These are phyloP conservation scores for Pheosia tremula DNA, from an alignment of 2,888 invertebrate genomes.

Conservation along the genomic window DNA sequence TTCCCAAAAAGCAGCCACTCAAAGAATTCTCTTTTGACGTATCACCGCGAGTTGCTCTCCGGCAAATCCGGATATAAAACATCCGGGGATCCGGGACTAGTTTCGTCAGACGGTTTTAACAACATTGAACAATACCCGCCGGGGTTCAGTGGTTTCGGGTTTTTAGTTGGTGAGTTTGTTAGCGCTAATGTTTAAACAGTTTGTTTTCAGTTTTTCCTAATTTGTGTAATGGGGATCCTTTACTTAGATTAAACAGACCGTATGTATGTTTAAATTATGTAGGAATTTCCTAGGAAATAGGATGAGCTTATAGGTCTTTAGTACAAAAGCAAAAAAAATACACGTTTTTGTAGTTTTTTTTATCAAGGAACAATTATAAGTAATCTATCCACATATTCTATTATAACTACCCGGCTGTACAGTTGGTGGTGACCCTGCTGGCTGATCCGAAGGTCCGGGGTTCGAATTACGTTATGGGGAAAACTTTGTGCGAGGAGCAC, in stretches of 20 bases:
- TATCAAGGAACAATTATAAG: no score
- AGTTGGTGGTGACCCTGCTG: no score
- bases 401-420: no score
- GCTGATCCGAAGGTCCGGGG: no score
- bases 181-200: background rate
- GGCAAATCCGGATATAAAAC: conserved; percentile 16
- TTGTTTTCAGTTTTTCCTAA: background rate
- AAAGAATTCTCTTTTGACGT: background rate
- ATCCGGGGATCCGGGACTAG: conserved; percentile 13
- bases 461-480: no score
- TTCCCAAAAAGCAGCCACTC: background rate
- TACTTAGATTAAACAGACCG: background rate
- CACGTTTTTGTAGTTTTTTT: no score
- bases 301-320: no score
- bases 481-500: no score
- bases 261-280: no score
- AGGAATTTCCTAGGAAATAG: no score
- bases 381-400: no score
- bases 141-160: background rate
- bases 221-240: background rate
- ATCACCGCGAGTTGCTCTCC: background rate
- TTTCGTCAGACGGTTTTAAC: conserved; percentile 17
- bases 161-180: background rate
- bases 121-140: conserved; percentile 11
- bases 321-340: no score